phyloP scores from a whole-genome alignment of 2,797 vertebrate genomes.

The Danio tinwini region DNA sequence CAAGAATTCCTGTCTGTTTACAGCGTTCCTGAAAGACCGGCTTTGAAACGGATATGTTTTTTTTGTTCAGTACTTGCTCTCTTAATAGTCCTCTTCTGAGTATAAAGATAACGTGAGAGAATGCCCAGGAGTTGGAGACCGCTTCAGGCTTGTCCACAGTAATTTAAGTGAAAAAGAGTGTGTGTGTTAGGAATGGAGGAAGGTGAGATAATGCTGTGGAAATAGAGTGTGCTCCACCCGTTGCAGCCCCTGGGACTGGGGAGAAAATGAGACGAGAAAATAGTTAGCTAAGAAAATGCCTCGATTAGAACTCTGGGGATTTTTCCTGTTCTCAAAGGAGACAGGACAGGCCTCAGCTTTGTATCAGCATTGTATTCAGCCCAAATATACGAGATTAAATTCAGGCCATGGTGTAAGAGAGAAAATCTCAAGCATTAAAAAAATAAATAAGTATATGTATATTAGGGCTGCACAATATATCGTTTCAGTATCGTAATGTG shows the following conservation, averaged over 20 bases:
- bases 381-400: not conserved
- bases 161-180: conserved; percentile 15
- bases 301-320: not conserved
- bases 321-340: not conserved
- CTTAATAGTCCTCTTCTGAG: conserved; percentile 15
- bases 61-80: not conserved
- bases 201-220: conserved; percentile 42
- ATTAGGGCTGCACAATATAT: too few relatives aligned
- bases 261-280: conserved; percentile 6
- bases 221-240: conserved; percentile 44
- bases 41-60: conserved; percentile 31
- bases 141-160: not conserved
- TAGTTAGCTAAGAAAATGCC: not conserved
- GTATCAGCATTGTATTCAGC: not conserved
- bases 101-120: not conserved
- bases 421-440: too few relatives aligned
- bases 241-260: not conserved
- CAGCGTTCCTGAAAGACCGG: conserved; percentile 23
- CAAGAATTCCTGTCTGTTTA: not conserved
- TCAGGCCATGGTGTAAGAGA: too few relatives aligned
- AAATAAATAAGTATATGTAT: too few relatives aligned
- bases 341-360: not conserved
- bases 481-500: too few relatives aligned
- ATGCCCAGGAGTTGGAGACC: not conserved
- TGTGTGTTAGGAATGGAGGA: conserved; percentile 14